phyloP scores from a whole-genome alignment of 2,113 vertebrate species.

The Campylorhamphus procurvoides region DNA sequence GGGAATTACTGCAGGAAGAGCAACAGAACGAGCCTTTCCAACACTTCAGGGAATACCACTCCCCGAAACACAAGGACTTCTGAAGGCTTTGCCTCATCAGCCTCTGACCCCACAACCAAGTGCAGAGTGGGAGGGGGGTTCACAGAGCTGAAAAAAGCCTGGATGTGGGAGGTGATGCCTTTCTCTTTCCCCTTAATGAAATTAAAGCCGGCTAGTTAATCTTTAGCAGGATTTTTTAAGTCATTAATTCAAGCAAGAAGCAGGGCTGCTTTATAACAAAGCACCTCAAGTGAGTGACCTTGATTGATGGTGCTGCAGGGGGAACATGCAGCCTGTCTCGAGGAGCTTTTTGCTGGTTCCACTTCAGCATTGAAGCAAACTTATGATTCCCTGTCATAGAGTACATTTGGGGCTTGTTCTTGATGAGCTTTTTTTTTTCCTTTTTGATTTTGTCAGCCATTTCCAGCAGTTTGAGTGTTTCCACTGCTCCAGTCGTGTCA shows the following conservation, averaged over 20 bases:
- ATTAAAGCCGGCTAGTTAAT: conserved; percentile 64
- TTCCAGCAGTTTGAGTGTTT: conserved; percentile 21
- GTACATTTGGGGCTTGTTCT: not conserved
- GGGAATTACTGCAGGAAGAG: too few species aligned
- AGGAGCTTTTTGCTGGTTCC: conserved; percentile 35
- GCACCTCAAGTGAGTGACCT: conserved; percentile 4
- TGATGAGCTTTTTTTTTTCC: not conserved
- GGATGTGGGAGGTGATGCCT: not conserved
- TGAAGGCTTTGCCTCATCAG: too few species aligned
- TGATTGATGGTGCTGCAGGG: conserved; percentile 57
- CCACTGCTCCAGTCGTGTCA: not conserved
- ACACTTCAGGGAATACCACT: too few species aligned
- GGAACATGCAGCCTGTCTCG: not conserved
- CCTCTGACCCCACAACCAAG: too few species aligned
- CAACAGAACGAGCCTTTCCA: too few species aligned
- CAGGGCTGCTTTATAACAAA: conserved; percentile 57
- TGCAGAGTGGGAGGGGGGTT: too few species aligned
- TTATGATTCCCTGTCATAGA: not conserved
- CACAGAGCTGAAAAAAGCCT: too few species aligned
- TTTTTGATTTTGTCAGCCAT: not conserved
- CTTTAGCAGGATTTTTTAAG: conserved; percentile 53
- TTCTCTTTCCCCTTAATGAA: not conserved
- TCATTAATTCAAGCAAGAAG: conserved; percentile 61
- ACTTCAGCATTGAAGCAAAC: conserved; percentile 39
- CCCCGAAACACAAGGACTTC: too few species aligned